Conservation (phyloP, 2,113 vertebrate species). For the Haemorhous mexicanus region DNA sequence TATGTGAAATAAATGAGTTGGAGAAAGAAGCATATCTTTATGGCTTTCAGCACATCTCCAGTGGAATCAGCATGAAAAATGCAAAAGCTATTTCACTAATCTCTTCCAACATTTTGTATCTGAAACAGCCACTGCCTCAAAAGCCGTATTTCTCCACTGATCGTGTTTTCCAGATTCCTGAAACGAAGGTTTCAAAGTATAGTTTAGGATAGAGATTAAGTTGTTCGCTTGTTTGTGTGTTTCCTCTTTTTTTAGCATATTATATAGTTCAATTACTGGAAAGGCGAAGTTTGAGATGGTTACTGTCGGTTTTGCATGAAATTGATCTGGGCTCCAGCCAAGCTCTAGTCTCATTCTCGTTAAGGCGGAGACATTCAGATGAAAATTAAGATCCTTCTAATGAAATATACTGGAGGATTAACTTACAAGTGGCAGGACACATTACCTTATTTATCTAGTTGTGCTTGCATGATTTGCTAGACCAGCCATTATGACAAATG, state of each 20-base stretch:
- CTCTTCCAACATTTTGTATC: slow-evolving; percentile 18
- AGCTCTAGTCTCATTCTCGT: slow-evolving; percentile 32
- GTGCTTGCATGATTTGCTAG: slow-evolving; percentile 38
- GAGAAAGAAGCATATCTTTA: slow-evolving; percentile 58
- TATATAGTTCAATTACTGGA: slow-evolving; percentile 1
- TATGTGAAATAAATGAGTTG: slow-evolving; percentile 56
- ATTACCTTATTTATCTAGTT: slow-evolving; percentile 55
- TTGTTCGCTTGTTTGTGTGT: neutral
- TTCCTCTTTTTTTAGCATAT: neutral
- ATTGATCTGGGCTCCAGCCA: slow-evolving; percentile 62
- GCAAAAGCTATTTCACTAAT: slow-evolving; percentile 20
- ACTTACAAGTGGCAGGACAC: slow-evolving; percentile 65
- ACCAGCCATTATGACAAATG: slow-evolving; percentile 42
- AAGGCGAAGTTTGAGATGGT: slow-evolving; percentile 38
- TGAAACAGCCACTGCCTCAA: neutral
- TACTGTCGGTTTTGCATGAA: slow-evolving; percentile 61
- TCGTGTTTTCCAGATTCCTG: neutral
- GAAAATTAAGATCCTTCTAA: slow-evolving; percentile 62
- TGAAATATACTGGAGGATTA: slow-evolving; percentile 40
- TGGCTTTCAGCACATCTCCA: slow-evolving; percentile 54
- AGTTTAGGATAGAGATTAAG: neutral
- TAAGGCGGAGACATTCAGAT: slow-evolving; percentile 29
- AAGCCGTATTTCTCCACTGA: neutral
- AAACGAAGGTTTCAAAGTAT: neutral
- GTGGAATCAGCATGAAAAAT: slow-evolving; percentile 47